These are phyloP conservation scores for Miniopterus natalensis DNA, from an alignment of 2,113 vertebrate species.

Conservation along the genomic window DNA sequence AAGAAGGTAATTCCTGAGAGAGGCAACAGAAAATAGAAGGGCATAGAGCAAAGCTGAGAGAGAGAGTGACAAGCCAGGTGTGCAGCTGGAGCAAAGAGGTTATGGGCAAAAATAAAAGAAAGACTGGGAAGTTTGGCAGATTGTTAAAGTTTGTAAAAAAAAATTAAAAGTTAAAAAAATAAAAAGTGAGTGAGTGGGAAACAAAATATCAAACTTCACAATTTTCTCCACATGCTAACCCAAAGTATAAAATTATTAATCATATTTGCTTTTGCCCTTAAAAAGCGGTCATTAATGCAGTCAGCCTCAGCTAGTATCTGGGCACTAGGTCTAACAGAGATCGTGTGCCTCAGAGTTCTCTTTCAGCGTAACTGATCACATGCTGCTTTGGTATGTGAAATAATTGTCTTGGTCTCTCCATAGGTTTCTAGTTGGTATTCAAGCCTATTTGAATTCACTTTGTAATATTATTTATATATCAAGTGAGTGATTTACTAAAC, in stretches of 20 bases:
- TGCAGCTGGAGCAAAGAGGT: neutral
- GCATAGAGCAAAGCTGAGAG: neutral
- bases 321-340: neutral
- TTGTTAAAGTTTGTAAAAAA: neutral
- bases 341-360: neutral
- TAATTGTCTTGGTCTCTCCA: neutral
- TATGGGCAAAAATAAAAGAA: neutral
- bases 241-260: neutral
- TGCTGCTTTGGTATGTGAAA: neutral
- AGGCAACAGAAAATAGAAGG: neutral
- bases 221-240: neutral
- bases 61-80: neutral
- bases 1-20: neutral
- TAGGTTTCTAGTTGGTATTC: neutral
- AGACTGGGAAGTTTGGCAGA: neutral
- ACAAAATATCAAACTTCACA: neutral
- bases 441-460: neutral
- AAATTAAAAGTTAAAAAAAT: neutral
- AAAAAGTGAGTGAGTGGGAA: neutral
- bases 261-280: neutral
- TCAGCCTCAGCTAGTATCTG: neutral
- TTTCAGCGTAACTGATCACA: neutral
- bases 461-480: slow-evolving; percentile 2
- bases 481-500: slow-evolving; percentile 3
- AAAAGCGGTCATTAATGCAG: neutral